phyloP scores from a whole-genome alignment of 2,888 invertebrate genomes.

The Xanthostigma xanthostigma region DNA sequence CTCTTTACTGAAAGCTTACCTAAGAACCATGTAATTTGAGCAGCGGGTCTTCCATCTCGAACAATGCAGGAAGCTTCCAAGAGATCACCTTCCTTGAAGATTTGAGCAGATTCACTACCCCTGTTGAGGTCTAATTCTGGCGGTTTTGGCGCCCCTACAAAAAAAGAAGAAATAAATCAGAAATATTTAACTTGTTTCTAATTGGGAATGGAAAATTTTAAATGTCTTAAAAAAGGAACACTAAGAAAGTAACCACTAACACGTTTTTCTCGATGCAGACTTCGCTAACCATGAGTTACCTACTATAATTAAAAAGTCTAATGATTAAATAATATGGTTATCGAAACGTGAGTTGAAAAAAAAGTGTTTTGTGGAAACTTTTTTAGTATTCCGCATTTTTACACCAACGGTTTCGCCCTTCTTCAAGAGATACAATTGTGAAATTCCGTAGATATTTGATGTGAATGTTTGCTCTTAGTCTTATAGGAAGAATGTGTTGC shows the following conservation, averaged over 20 bases:
- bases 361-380: not conserved
- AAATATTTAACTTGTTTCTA: too few relatives aligned
- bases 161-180: constrained; percentile 6
- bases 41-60: constrained; percentile 54
- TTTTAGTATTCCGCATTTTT: too few relatives aligned
- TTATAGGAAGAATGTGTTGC: constrained; percentile 1
- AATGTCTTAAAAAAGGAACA: not conserved
- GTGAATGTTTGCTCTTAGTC: not conserved
- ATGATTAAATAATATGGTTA: too few relatives aligned
- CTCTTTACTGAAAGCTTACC: constrained; percentile 26
- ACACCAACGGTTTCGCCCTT: too few relatives aligned
- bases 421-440: too few relatives aligned
- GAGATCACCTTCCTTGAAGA: constrained; percentile 43
- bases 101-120: constrained; percentile 25
- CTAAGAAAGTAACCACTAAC: too few relatives aligned
- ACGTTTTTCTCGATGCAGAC: too few relatives aligned
- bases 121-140: constrained; percentile 30
- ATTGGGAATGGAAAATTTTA: not conserved
- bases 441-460: not conserved
- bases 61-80: constrained; percentile 53
- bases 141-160: constrained; percentile 32
- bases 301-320: too few relatives aligned
- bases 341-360: not conserved
- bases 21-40: constrained; percentile 59
- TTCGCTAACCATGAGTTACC: too few relatives aligned